Conservation (phyloP, 2,888 invertebrate species). For the Ypsolopha scabrella region DNA sequence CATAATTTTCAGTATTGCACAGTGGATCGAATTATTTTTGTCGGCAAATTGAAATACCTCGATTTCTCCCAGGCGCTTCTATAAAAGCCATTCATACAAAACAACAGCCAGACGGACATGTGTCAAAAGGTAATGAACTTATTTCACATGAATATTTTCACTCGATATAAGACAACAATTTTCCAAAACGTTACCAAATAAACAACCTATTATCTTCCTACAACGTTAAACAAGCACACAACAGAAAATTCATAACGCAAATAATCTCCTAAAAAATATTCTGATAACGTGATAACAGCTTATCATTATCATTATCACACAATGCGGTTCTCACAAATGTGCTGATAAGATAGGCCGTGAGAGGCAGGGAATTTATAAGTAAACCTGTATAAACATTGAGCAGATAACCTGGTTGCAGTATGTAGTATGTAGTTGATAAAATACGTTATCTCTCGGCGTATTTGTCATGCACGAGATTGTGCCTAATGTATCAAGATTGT, state of each 20-base stretch:
- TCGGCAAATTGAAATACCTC: too few species aligned
- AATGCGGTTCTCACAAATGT: conserved; percentile 26
- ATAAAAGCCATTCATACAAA: too few species aligned
- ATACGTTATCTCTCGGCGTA: conserved; percentile 24
- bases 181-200: not conserved
- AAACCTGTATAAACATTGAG: conserved; percentile 42
- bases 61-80: too few species aligned
- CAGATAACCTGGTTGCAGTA: conserved; percentile 57
- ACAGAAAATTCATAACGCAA: too few species aligned
- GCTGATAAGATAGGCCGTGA: conserved; percentile 41
- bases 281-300: conserved; percentile 9
- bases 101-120: too few species aligned
- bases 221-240: not conserved
- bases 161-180: too few species aligned
- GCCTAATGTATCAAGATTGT: not conserved
- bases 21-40: too few species aligned
- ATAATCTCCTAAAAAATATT: too few species aligned
- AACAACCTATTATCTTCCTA: not conserved
- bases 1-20: too few species aligned
- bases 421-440: conserved; percentile 33
- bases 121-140: too few species aligned
- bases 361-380: conserved; percentile 45
- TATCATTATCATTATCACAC: conserved; percentile 27
- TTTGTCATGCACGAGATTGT: not conserved
- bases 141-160: too few species aligned